Evolutionary conservation across 2,113 vertebrate genomes (phyloP), one percentile per base, ranked within the genome.

Genomic region (Grus americana): DNA sequence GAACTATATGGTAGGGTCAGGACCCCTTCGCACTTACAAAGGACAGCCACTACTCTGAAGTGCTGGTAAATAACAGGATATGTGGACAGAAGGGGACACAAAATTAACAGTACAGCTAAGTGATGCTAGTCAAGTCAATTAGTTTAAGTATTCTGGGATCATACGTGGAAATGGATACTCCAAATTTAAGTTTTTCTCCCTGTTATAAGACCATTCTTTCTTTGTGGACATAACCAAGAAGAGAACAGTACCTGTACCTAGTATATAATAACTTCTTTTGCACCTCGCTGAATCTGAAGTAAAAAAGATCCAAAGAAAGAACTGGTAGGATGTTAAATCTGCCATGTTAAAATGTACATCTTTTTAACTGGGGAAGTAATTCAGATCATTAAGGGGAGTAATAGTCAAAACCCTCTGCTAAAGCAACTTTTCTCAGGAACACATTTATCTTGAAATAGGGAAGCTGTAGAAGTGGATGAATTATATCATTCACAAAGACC

Each of bases 351-450:
- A 93, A 72, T 24, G 15, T 29, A 34, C 27, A 7, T 50, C 66
- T 85, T 71, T 91, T 42, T 52, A 92, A 92, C 59, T 59, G 65
- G 47, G 83, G 47, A 86, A 95, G 72, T 80, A 71, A 86, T 92
- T 86, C 47, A 81, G 50, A 42, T 89, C 40, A 72, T 82, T 96
- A 92, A 73, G 62, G 58, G 38, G 70, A 90, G 40, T 52, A 54
- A 76, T 24, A 85, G 78, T 62, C 24, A 87, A 84, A 86, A 79
- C 11, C 16, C 76, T 91, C 38, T 67, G 66, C 34, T 46, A 76
- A 91, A 91, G 46, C 57, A 79, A 3, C 24, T 61, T 80, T 84
- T 76, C 44, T 55, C 58, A 57, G 88, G 36, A 95, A 54, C 26
- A 29, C 75, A 16, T 78, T 91, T 79, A 30, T 83, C 87, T 83